Evolutionary conservation across 2,113 vertebrate genomes (phyloP).

Genomic region (Phodopus roborovskii): DNA sequence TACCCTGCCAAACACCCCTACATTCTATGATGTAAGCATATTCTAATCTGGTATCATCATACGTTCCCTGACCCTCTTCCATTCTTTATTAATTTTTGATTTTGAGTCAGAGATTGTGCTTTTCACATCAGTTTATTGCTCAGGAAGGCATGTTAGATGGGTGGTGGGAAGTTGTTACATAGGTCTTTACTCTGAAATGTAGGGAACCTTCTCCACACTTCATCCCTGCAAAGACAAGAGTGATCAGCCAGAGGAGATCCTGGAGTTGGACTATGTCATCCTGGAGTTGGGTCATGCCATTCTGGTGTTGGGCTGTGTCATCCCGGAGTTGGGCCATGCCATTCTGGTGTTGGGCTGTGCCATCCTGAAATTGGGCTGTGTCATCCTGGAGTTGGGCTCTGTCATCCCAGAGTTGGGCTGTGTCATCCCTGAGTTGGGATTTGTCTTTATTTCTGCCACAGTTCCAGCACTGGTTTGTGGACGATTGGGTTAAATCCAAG

Average conservation of each 20-base stretch:
- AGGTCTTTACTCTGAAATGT: neutral
- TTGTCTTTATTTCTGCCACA: neutral
- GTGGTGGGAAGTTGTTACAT: neutral
- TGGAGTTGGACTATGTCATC: too few relatives aligned
- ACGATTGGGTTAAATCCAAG: neutral
- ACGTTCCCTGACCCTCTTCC: too few relatives aligned
- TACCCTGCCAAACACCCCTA: too few relatives aligned
- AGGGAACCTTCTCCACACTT: neutral
- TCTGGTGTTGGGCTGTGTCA: too few relatives aligned
- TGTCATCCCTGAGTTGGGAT: neutral
- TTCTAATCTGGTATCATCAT: neutral
- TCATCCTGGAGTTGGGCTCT: too few relatives aligned
- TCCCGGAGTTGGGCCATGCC: neutral
- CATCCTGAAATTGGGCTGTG: too few relatives aligned
- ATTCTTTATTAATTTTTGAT: neutral
- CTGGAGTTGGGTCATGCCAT: neutral
- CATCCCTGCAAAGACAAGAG: conserved; percentile 22
- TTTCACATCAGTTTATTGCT: conserved; percentile 60
- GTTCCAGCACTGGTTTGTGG: neutral
- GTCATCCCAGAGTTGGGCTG: too few relatives aligned
- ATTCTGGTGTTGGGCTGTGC: neutral
- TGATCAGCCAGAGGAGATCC: neutral
- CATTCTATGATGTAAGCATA: too few relatives aligned
- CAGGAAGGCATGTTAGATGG: neutral
- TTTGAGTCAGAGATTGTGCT: neutral